These are phyloP conservation scores for Isichthys henryi DNA, from an alignment of 2,113 vertebrate species.

Conservation along the genomic window DNA sequence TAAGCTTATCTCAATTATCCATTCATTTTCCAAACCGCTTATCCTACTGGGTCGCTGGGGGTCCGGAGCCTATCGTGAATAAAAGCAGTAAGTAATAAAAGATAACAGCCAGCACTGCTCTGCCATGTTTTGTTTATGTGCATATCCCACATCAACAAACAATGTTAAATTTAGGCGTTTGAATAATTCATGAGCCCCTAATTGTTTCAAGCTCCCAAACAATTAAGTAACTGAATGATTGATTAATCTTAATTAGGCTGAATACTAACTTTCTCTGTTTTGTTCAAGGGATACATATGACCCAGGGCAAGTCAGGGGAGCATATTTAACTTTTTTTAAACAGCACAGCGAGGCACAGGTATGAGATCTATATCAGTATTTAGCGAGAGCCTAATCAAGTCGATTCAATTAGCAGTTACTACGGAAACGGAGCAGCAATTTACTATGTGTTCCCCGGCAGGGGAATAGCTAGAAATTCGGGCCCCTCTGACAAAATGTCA, in stretches of 20 bases:
- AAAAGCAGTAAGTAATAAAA: neutral
- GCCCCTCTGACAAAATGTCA: neutral
- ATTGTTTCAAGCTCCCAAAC: conserved; percentile 11
- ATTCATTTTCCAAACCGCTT: too few species aligned
- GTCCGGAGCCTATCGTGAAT: too few species aligned
- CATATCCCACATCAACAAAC: neutral
- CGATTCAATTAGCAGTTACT: neutral
- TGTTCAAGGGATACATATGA: neutral
- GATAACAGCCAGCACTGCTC: neutral
- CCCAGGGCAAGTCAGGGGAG: neutral
- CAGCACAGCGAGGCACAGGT: neutral
- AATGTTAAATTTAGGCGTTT: conserved; percentile 7
- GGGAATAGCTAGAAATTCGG: neutral
- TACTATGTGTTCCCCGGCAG: neutral
- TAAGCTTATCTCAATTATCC: too few species aligned
- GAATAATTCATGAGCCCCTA: conserved; percentile 4
- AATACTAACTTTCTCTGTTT: conserved; percentile 11
- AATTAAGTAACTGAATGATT: conserved; percentile 18
- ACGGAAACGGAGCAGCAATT: neutral
- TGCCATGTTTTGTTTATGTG: neutral
- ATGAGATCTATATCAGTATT: conserved; percentile 9
- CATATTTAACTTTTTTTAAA: conserved; percentile 1
- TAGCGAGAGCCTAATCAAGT: neutral
- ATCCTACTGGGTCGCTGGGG: too few species aligned
- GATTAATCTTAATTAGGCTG: conserved; percentile 11